Evolutionary conservation across 2,113 vertebrate genomes (phyloP).

Genomic region (Eira barbara): DNA sequence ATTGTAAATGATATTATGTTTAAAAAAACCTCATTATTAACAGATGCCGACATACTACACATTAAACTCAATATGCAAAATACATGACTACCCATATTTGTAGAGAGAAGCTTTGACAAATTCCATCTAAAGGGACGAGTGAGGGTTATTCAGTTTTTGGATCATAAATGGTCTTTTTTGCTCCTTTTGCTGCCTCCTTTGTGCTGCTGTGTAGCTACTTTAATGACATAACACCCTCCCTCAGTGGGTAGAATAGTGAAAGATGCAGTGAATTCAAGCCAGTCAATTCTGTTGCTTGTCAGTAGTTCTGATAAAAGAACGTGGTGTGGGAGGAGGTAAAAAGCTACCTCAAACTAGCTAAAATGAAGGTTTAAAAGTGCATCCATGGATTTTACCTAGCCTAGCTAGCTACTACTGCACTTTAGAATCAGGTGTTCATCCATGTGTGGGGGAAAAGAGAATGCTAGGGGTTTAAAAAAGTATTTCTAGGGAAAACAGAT

Average conservation of each 20-base stretch:
- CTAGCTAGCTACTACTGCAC: background rate
- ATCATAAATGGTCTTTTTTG: background rate
- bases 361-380: slow-evolving; percentile 34
- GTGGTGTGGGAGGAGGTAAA: slow-evolving; percentile 41
- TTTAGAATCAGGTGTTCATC: background rate
- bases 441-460: background rate
- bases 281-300: slow-evolving; percentile 33
- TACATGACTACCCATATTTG: background rate
- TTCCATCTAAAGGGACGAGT: background rate
- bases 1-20: background rate
- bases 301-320: slow-evolving; percentile 54
- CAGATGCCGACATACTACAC: background rate
- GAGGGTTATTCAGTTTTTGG: background rate
- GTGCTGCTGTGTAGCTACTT: background rate
- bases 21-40: background rate
- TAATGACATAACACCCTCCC: background rate
- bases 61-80: slow-evolving; percentile 4
- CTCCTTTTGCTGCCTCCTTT: background rate
- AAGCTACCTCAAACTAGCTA: slow-evolving; percentile 36
- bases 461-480: background rate
- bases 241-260: background rate
- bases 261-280: background rate
- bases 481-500: slow-evolving; percentile 3
- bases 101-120: background rate
- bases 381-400: background rate